Evolutionary conservation across 2,113 vertebrate genomes (phyloP).

Genomic region (Megaceryle torquata): DNA sequence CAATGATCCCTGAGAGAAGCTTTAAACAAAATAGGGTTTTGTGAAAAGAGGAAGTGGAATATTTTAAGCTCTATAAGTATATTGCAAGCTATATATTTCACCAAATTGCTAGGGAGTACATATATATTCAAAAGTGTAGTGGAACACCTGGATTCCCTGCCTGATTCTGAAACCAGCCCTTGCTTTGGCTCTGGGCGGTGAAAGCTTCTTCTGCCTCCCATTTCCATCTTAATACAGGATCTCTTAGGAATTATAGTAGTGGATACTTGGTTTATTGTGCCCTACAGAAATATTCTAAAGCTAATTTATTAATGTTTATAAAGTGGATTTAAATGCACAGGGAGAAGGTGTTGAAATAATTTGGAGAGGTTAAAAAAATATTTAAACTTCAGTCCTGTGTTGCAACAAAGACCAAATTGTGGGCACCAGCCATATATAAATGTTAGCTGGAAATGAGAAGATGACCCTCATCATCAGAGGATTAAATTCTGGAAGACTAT

Average conservation of each 20-base stretch:
- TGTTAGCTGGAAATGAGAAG: neutral
- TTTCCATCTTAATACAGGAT: neutral
- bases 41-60: constrained; percentile 30
- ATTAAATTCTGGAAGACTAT: neutral
- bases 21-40: neutral
- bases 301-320: neutral
- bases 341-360: neutral
- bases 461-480: neutral
- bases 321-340: neutral
- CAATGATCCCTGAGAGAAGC: neutral
- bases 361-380: neutral
- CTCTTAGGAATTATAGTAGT: neutral
- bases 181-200: neutral
- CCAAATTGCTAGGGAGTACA: neutral
- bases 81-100: neutral
- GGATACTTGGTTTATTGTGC: neutral
- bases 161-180: neutral
- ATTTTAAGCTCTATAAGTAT: neutral
- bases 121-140: neutral
- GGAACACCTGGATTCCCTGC: neutral
- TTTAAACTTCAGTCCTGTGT: neutral
- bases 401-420: neutral
- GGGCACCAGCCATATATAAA: neutral
- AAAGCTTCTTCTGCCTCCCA: neutral
- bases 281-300: neutral